Evolutionary conservation across 1,140 invertebrate genomes (phyloP).

Genomic region (Philotrypesis tridentata): DNA sequence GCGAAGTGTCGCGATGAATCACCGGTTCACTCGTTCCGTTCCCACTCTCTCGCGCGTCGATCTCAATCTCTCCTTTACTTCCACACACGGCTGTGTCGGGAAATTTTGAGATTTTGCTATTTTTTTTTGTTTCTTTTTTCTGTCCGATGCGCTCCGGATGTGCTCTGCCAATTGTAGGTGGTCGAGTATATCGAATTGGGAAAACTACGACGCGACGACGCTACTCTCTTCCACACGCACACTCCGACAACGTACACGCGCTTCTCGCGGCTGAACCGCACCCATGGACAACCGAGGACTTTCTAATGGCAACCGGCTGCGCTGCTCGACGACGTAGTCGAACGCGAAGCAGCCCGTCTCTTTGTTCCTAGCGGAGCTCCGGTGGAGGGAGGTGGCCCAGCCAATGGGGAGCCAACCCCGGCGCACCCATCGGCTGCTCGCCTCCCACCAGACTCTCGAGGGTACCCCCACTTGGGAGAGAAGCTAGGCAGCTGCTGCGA

Average conservation of each 20-base stretch:
- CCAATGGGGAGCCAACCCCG: conserved; percentile 12
- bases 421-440: conserved; percentile 16
- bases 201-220: background rate
- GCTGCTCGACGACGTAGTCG: conserved; percentile 55
- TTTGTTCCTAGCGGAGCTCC: conserved; percentile 59
- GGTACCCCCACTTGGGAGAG: background rate
- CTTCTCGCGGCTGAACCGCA: conserved; percentile 53
- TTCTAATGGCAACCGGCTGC: conserved; percentile 62
- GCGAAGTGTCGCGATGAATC: background rate
- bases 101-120: background rate
- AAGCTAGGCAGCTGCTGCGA: background rate
- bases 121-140: background rate
- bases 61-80: background rate
- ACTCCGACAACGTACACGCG: conserved; percentile 1
- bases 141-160: background rate
- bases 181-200: background rate
- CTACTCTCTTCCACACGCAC: conserved; percentile 8
- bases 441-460: conserved; percentile 50
- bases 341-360: conserved; percentile 54
- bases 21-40: conserved; percentile 3
- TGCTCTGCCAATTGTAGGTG: background rate
- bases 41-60: conserved; percentile 11
- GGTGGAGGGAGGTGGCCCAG: conserved; percentile 28
- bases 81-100: background rate
- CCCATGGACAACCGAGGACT: conserved; percentile 63